Evolutionary conservation across 1,140 invertebrate genomes (phyloP).

Genomic region (Homalodisca vitripennis): DNA sequence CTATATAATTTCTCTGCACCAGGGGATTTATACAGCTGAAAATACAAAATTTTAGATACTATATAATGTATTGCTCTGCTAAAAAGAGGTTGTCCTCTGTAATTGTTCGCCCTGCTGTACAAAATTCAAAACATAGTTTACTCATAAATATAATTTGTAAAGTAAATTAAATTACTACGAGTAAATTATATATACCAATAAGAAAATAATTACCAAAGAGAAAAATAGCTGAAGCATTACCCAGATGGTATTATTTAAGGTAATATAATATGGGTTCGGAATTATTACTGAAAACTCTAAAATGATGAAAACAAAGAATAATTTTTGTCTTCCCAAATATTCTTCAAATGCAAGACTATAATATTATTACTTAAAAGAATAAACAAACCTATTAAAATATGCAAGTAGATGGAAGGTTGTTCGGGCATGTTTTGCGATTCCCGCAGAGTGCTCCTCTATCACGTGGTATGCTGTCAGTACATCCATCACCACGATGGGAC

Average conservation of each 20-base stretch:
- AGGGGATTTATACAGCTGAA: slow-evolving; percentile 11
- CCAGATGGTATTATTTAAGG: no score
- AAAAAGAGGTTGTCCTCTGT: not conserved
- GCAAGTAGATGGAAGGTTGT: slow-evolving; percentile 63
- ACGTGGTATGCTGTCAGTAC: slow-evolving; percentile 62
- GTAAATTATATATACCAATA: not conserved
- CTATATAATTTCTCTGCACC: not conserved
- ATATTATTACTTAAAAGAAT: not conserved
- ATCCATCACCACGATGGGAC: slow-evolving; percentile 62
- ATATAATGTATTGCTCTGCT: not conserved
- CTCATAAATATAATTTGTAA: not conserved
- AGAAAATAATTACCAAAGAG: not conserved
- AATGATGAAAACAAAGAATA: no score
- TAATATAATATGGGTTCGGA: no score
- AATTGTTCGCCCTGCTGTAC: not conserved
- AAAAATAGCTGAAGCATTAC: no score
- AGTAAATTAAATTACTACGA: not conserved
- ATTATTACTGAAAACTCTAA: no score
- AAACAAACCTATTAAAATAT: slow-evolving; percentile 63
- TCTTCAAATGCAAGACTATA: not conserved
- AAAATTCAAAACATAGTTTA: not conserved
- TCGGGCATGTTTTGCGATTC: slow-evolving; percentile 59
- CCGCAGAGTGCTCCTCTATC: slow-evolving; percentile 50
- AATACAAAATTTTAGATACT: not conserved
- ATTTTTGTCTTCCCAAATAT: no score